Evolutionary conservation across 1,140 invertebrate species (phyloP), one percentile per base, ranked within the genome.

Genomic region (Stegodyphus mimosarum): DNA sequence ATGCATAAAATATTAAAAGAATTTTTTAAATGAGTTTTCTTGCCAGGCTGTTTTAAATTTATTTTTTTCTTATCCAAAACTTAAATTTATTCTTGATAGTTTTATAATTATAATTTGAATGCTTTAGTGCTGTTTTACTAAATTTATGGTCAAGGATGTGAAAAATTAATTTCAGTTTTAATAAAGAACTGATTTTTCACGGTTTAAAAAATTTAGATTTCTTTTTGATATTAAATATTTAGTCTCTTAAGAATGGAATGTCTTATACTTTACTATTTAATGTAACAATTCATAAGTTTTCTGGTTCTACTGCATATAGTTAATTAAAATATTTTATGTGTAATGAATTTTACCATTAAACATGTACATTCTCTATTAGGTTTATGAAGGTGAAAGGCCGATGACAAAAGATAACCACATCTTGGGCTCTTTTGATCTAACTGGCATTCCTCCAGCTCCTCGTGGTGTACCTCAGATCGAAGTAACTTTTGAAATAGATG

Each of bases 401-500:
- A 99, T 99, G 98, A 99, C 98, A 86, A 99, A 99, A 91, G 98
- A 99, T 90, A 99, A 99, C 91, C 98, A 99, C 92, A 92, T 97
- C 75, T 92, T 99, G 52, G 98, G 98, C 85, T 99, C 99, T 91
- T 99, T 99, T 91, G 98, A 99, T 91, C 91, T 99, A 50, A 99
- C 97, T 86, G 98, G 98, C 73, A 98, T 99, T 87, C 98, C 98
- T 87, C 98, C 98, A 63, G 98, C 98, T 70, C 98, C 98, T 6
- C 93, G 98, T 90, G 98, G 98, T 84, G 97, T 99, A 71, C 91
- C 91, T 51, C 91, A 92, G 87, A 92, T 92, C 87, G 97, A 99
- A 92, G 98, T 99, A 5, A 99, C 97, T 0, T 99, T 99, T 90
- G 98, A 99, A 92, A 99, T 99, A 88, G 98, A 99, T 89, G 98